Conservation (phyloP, 2,888 invertebrate genomes). For the Oscheius sp. region DNA sequence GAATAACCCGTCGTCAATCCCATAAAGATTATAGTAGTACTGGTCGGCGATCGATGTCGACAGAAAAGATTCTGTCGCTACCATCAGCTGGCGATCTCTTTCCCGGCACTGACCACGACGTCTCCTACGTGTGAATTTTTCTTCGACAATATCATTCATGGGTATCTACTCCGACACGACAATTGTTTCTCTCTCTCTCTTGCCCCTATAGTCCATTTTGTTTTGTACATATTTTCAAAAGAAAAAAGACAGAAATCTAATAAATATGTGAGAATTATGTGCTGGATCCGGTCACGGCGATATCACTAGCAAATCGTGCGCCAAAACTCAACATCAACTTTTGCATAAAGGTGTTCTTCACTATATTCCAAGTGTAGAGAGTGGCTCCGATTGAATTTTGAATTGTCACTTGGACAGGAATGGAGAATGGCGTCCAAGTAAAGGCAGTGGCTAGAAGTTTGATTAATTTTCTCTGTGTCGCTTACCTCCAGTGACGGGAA, state of each 20-base stretch:
- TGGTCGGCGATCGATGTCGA: conserved; percentile 4
- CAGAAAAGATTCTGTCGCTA: conserved; percentile 18
- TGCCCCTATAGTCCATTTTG: background rate
- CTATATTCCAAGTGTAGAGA: conserved; percentile 61
- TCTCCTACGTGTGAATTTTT: conserved; percentile 36
- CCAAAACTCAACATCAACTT: conserved; percentile 58
- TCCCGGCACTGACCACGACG: conserved; percentile 38
- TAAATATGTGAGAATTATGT: conserved; percentile 26
- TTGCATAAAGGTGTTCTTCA: conserved; percentile 60
- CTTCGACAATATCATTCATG: conserved; percentile 15
- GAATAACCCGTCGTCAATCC: conserved; percentile 31
- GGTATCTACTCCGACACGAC: too few species aligned
- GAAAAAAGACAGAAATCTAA: conserved; percentile 10
- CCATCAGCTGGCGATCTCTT: conserved; percentile 33
- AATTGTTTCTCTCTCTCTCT: background rate
- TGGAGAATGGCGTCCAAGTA: conserved; percentile 42
- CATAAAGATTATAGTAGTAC: conserved; percentile 30
- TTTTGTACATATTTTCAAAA: conserved; percentile 23
- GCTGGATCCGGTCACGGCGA: conserved; percentile 33
- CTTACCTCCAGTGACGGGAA: conserved; percentile 32
- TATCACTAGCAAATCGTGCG: conserved; percentile 53
- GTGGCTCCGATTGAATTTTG: conserved; percentile 40
- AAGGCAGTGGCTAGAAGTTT: background rate
- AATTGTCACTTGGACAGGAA: conserved; percentile 16
- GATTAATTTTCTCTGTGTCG: background rate